Conservation (phyloP, 2,113 vertebrate species). For the Ivindomyrus marchei region DNA sequence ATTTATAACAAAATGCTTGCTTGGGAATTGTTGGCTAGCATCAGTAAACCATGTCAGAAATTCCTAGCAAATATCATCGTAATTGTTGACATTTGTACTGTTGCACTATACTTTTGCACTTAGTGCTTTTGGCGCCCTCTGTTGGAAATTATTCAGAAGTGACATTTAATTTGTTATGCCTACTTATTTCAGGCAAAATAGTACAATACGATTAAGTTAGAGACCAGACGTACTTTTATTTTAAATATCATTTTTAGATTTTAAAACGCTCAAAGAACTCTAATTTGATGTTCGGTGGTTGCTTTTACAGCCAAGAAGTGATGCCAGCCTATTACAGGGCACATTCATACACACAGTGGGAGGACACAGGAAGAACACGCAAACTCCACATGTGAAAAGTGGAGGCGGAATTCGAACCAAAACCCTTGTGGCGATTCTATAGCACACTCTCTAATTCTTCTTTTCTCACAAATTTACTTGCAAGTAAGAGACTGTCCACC, state of each 20-base stretch:
- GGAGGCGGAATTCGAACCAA: not conserved
- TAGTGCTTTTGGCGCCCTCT: constrained; percentile 8
- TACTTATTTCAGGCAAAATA: not conserved
- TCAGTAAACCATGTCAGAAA: not conserved
- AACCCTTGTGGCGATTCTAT: not conserved
- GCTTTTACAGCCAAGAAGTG: not conserved
- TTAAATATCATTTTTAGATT: not conserved
- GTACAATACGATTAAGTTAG: not conserved
- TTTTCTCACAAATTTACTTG: not conserved
- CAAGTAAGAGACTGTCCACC: not conserved
- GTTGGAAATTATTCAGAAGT: not conserved
- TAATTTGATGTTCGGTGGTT: not conserved
- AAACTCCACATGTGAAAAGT: not conserved
- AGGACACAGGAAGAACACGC: not conserved
- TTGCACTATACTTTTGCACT: not conserved
- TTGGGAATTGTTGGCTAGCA: not conserved
- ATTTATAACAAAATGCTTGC: not conserved
- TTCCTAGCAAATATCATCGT: not conserved
- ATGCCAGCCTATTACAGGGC: not conserved
- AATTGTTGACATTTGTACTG: not conserved
- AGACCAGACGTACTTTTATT: not conserved
- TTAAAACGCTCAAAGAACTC: not conserved
- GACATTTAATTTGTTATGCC: not conserved
- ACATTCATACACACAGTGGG: not conserved
- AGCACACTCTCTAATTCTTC: not conserved